Evolutionary conservation across 2,113 vertebrate species (phyloP).

Genomic region (Sphaerodactylus townsendi): DNA sequence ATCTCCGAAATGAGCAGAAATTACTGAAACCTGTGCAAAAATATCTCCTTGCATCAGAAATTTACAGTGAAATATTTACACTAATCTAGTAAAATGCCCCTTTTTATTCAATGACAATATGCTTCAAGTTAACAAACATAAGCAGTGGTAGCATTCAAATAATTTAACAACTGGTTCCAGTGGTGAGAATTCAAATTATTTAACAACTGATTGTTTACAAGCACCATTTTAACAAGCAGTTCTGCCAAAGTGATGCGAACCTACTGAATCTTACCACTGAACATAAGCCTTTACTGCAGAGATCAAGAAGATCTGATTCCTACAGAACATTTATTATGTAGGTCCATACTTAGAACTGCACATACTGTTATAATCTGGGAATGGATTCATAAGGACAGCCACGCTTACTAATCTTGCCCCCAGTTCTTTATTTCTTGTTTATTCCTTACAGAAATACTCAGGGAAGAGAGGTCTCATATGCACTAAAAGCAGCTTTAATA

Average conservation of each 20-base stretch:
- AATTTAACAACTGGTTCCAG: too few species aligned
- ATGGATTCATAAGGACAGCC: background rate
- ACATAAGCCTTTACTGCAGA: too few species aligned
- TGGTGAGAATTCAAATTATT: too few species aligned
- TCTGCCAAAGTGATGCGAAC: too few species aligned
- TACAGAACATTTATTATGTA: background rate
- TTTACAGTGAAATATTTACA: slow-evolving; percentile 24
- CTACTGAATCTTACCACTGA: too few species aligned
- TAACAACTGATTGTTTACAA: too few species aligned
- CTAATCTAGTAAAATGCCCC: slow-evolving; percentile 1
- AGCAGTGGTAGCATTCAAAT: too few species aligned
- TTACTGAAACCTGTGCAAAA: background rate
- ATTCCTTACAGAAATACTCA: too few species aligned
- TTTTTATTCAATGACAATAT: background rate
- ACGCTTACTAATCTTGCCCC: background rate
- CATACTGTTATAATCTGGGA: background rate
- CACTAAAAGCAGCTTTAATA: too few species aligned
- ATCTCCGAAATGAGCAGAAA: background rate
- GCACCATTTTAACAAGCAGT: too few species aligned
- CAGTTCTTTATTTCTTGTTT: background rate
- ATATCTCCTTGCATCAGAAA: slow-evolving; percentile 43
- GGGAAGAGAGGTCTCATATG: too few species aligned
- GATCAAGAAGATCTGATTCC: background rate
- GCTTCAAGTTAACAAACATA: slow-evolving; percentile 9
- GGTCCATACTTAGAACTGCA: background rate